phyloP scores from a whole-genome alignment of 2,113 vertebrate genomes.

The Andinoacara biseriatus region DNA sequence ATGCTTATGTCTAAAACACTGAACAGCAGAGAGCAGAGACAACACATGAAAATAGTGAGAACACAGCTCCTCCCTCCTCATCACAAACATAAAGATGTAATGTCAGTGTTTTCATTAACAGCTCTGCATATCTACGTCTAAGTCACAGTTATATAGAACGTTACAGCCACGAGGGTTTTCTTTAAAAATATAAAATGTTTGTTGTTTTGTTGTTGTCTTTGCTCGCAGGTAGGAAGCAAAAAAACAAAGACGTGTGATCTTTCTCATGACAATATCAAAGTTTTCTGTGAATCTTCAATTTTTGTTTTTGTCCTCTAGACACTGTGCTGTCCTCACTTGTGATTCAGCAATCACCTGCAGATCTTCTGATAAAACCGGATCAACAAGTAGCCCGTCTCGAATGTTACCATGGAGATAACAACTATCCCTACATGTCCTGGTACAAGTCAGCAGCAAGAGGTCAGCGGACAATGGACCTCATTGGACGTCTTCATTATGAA shows the following conservation, averaged over 20 bases:
- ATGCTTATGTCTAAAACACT: too few relatives aligned
- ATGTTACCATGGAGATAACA: conserved; percentile 47
- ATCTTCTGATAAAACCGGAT: background rate
- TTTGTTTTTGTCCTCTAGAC: conserved; percentile 17
- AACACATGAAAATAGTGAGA: background rate
- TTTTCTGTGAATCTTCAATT: accelerated
- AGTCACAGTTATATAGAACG: background rate
- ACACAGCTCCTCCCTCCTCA: conserved; percentile 27
- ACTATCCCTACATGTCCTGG: conserved; percentile 51
- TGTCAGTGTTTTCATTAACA: background rate
- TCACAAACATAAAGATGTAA: background rate
- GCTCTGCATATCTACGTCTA: background rate
- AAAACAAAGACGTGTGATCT: background rate
- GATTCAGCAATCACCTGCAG: conserved; percentile 30
- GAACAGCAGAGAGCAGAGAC: conserved; percentile 20
- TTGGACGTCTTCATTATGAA: conserved; percentile 38
- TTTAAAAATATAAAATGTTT: background rate
- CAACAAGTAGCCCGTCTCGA: background rate
- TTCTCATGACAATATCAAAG: background rate
- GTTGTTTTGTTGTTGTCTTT: background rate
- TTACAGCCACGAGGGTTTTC: background rate
- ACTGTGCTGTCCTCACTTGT: background rate
- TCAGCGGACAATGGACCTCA: conserved; percentile 27
- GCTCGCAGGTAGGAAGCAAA: conserved; percentile 21
- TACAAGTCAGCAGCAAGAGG: conserved; percentile 35